Evolutionary conservation across 2,888 invertebrate species (phyloP).

Genomic region (Trisateles emortualis): DNA sequence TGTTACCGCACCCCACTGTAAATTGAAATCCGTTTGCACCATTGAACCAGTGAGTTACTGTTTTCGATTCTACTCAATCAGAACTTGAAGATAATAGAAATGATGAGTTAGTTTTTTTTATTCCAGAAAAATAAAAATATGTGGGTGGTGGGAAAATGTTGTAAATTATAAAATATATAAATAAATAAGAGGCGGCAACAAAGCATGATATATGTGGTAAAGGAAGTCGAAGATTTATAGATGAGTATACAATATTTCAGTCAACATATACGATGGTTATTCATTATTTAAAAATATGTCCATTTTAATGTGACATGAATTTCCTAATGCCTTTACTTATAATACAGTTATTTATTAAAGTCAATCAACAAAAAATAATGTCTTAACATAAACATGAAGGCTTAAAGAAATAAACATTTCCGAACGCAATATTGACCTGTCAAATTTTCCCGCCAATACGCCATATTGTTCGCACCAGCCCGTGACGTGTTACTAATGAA

Average conservation of each 20-base stretch:
- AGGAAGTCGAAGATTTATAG: constrained; percentile 16
- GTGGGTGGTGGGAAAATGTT: constrained; percentile 2
- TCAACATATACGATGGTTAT: constrained; percentile 31
- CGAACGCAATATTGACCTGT: constrained; percentile 67
- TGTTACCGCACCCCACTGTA: constrained; percentile 62
- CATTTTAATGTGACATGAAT: constrained; percentile 37
- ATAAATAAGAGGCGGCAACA: constrained; percentile 4
- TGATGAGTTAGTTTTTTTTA: not conserved
- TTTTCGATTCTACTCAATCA: constrained; percentile 22
- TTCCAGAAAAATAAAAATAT: not conserved
- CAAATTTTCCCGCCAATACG: constrained; percentile 73
- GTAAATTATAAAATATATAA: constrained; percentile 2
- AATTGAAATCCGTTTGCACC: constrained; percentile 76
- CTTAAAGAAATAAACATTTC: constrained; percentile 51
- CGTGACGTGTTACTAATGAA: constrained; percentile 75
- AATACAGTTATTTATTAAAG: constrained; percentile 34
- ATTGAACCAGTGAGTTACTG: constrained; percentile 57
- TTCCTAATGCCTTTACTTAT: constrained; percentile 28
- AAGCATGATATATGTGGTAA: constrained; percentile 12
- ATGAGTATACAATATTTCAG: constrained; percentile 26
- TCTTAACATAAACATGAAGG: constrained; percentile 33
- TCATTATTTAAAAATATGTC: constrained; percentile 30
- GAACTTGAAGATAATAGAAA: constrained; percentile 4
- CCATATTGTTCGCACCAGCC: constrained; percentile 73
- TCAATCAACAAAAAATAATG: constrained; percentile 36